Conservation (phyloP, 1,140 invertebrate species). For the Druon quercuslanigerum region DNA sequence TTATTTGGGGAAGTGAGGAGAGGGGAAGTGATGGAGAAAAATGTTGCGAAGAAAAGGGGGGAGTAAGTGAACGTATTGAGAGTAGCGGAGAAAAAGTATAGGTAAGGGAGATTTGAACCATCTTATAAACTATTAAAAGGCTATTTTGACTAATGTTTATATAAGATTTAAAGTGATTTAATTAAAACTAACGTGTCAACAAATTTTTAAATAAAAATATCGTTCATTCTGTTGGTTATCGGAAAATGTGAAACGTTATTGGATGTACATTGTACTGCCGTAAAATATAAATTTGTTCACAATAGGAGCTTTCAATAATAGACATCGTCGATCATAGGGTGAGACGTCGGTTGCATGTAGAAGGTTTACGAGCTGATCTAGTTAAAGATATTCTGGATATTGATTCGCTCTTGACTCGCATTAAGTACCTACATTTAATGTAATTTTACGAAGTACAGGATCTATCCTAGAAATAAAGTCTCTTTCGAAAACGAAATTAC, state of each 20-base stretch:
- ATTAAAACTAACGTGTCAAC: no score
- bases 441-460: neutral
- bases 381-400: neutral
- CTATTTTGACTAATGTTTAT: no score
- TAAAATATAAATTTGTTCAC: conserved; percentile 18
- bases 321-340: conserved; percentile 3
- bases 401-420: neutral
- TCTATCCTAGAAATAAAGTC: neutral
- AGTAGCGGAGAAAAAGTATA: no score
- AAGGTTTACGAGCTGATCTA: neutral
- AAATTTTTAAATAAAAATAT: no score
- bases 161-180: no score
- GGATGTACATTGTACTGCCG: neutral
- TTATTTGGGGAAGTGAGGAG: no score
- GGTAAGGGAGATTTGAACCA: no score
- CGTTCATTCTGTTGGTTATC: no score
- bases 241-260: neutral
- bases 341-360: neutral
- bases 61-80: no score
- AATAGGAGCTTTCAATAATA: conserved; percentile 23
- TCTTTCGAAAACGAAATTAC: neutral
- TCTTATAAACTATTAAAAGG: no score
- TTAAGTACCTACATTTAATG: neutral
- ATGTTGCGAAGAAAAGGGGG: no score
- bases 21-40: no score